Percentiles rank a stretch among this genome's conserved stretches.
Conservation (phyloP, 2,797 vertebrate genomes). For the Pipistrellus pipistrellus region DNA sequence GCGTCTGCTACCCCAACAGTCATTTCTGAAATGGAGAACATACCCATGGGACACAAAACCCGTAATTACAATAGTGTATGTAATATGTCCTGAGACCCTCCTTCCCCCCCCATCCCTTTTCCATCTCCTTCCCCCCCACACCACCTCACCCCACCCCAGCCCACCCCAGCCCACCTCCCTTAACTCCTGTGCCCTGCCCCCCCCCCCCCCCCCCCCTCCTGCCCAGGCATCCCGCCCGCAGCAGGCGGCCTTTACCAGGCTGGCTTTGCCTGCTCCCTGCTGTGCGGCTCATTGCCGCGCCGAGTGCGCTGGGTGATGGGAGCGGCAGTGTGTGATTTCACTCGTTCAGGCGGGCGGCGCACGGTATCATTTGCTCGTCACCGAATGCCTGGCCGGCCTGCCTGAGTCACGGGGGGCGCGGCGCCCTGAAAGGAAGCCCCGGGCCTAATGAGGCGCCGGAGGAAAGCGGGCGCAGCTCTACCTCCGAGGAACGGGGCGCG, state of each 20-base stretch:
- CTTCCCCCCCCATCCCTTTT: no score
- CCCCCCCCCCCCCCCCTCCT: slow-evolving; percentile 67
- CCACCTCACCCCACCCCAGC: slow-evolving; percentile 78
- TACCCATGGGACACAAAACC: slow-evolving; percentile 89
- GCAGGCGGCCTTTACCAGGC: slow-evolving; percentile 93
- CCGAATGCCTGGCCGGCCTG: slow-evolving; percentile 97
- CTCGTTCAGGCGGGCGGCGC: slow-evolving; percentile 95
- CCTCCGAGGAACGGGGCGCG: slow-evolving; percentile 92
- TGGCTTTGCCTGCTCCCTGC: slow-evolving; percentile 94
- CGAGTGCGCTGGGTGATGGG: slow-evolving; percentile 94
- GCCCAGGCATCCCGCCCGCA: slow-evolving; percentile 83
- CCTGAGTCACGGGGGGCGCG: slow-evolving; percentile 92
- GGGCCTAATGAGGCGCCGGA: slow-evolving; percentile 94
- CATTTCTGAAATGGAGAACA: slow-evolving; percentile 87
- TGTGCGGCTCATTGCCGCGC: slow-evolving; percentile 89
- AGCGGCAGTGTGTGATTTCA: slow-evolving; percentile 97
- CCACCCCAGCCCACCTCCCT: slow-evolving; percentile 75
- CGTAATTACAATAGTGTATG: slow-evolving; percentile 86
- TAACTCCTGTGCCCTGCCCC: slow-evolving; percentile 76
- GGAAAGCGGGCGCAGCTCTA: slow-evolving; percentile 92
- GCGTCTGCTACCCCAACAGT: slow-evolving; percentile 85
- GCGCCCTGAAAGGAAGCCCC: slow-evolving; percentile 96
- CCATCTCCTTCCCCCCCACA: no score
- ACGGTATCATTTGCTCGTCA: slow-evolving; percentile 99
- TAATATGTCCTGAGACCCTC: slow-evolving; percentile 59